Conservation (phyloP, 92 coral and sea anemone species). For the Blastomussa wellsi region DNA sequence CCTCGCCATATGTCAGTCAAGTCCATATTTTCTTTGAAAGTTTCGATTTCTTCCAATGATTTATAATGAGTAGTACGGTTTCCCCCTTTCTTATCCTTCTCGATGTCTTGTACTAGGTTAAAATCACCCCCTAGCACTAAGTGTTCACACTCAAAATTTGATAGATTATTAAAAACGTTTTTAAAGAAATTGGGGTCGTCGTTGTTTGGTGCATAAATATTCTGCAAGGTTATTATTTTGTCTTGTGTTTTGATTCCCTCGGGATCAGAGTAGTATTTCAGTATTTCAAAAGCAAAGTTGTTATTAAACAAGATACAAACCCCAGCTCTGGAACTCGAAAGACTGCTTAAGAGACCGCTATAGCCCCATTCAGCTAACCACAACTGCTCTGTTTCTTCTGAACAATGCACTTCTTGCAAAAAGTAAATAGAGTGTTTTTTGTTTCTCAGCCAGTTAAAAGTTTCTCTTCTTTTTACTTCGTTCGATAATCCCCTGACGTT, state of each 20-base stretch:
- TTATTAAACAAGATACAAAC: constrained; percentile 10
- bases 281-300: constrained; percentile 28
- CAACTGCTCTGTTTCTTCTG: constrained; percentile 4
- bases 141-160: neutral
- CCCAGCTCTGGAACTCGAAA: constrained; percentile 40
- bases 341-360: constrained; percentile 33
- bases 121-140: too few species aligned
- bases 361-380: constrained; percentile 45
- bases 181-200: constrained; percentile 8
- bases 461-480: constrained; percentile 33
- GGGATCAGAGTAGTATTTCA: constrained; percentile 26
- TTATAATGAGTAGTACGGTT: neutral
- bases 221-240: constrained; percentile 27
- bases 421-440: constrained; percentile 29
- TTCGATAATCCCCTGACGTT: constrained; percentile 33
- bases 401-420: constrained; percentile 40
- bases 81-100: neutral
- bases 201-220: constrained; percentile 30
- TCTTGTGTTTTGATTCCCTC: constrained; percentile 34
- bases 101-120: too few species aligned
- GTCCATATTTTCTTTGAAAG: too few species aligned
- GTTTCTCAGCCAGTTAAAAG: constrained; percentile 23
- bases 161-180: neutral
- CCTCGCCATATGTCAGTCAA: too few species aligned
- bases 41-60: neutral